Evolutionary conservation across 2,888 invertebrate genomes (phyloP), one percentile per base, ranked within the genome.

Genomic region (Ophion obscuratus): DNA sequence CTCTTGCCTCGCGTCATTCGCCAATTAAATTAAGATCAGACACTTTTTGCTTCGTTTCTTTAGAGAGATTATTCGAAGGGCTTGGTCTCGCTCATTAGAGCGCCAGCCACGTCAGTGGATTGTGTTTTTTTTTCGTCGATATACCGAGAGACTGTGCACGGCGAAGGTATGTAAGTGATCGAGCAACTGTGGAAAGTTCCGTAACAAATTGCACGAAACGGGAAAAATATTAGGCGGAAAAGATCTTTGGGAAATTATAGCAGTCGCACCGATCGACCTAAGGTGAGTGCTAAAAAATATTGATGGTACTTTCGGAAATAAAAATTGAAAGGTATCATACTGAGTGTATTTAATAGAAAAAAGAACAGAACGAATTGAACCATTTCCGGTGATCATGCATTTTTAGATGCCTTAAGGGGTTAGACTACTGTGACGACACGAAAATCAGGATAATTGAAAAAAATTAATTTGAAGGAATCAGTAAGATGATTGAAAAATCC

Each of bases 181-280:
- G 67, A 81, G 17, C 62, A 76, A 68, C 76, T 70, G 74, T 62
- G 71, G 76, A 62, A 77, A 77, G 76, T 75, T 68, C 61, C 61
- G 62, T 36, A 76, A 20, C 70, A 71, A 36, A 74, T 40, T 44
- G 73, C 27, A 36, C 73, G 20, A 68, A 74, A 71, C 14, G 62
- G 62, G 47, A 20, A 86, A 80, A 70, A 44, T 10, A 59, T 44
- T 61, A 67, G 68, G 62, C 44, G 57, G 74, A 27, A 76, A 70
- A 66, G 31, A 81, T 77, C 77, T 59, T 83, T 81, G 77, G 80
- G 64, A 81, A 83, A 83, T 74, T 47, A 86, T 83, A 83, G 83
- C 83, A 64, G 82, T 75, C 53, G 64, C 10, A 36, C 47, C 36
- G 59, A 76, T 76, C 61, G 76, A 62, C 76, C 40, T 40, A 83